phyloP scores from a whole-genome alignment of 2,113 vertebrate species.

The Coracopsis vasa region DNA sequence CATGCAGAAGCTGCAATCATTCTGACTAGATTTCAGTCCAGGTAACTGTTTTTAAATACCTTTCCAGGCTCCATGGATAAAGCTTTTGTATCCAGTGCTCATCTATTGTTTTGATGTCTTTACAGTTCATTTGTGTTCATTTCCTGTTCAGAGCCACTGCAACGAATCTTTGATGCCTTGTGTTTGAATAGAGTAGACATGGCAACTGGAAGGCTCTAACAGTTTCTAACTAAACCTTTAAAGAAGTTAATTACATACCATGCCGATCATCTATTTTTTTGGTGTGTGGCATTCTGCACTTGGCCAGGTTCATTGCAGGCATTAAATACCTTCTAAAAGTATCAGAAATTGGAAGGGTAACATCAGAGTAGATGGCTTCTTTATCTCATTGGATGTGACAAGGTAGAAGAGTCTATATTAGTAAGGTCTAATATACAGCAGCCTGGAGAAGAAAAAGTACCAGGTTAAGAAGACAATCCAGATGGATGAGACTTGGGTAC shows the following conservation, averaged over 20 bases:
- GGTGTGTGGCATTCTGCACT: neutral
- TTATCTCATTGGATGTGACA: neutral
- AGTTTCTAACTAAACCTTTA: neutral
- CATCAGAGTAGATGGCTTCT: neutral
- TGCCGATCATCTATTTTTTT: neutral
- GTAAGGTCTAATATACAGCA: neutral
- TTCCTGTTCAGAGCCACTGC: neutral
- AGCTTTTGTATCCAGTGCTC: neutral
- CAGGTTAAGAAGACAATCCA: neutral
- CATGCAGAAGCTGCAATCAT: neutral
- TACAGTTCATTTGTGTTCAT: neutral
- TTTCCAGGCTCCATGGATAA: neutral
- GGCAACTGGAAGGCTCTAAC: neutral
- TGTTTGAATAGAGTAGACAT: neutral
- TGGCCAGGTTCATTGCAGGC: neutral
- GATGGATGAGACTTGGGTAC: neutral
- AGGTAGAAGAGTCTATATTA: neutral
- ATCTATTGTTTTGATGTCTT: neutral
- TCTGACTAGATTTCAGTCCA: neutral
- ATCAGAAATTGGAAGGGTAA: neutral
- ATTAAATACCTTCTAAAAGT: neutral
- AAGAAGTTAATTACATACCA: neutral
- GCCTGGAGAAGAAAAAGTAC: neutral
- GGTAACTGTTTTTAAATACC: neutral
- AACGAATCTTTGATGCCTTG: neutral